These are phyloP conservation scores for Limenitis camilla DNA, from an alignment of 2,888 invertebrate genomes.

Conservation along the genomic window DNA sequence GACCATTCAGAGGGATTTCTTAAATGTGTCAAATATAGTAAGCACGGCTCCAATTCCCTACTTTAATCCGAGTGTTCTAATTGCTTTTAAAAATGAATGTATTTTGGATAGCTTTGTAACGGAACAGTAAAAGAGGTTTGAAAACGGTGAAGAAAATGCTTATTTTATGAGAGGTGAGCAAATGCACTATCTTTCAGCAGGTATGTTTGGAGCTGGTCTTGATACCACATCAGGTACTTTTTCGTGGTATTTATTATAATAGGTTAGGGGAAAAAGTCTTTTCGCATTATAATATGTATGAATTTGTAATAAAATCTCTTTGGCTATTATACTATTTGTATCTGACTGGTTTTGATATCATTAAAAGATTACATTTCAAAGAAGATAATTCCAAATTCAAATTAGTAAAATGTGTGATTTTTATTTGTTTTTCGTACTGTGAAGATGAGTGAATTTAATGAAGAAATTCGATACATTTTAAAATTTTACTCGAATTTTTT, in stretches of 20 bases:
- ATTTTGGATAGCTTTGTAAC: slow-evolving; percentile 79
- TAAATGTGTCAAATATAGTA: slow-evolving; percentile 62
- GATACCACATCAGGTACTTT: slow-evolving; percentile 88
- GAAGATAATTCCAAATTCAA: too few species aligned
- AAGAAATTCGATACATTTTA: too few species aligned
- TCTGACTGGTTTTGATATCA: too few species aligned
- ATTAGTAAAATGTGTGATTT: too few species aligned
- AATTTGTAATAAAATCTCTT: too few species aligned
- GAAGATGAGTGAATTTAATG: too few species aligned
- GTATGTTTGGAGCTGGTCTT: slow-evolving; percentile 89
- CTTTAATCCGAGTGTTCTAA: slow-evolving; percentile 56
- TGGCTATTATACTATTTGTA: too few species aligned
- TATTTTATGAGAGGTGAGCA: slow-evolving; percentile 78
- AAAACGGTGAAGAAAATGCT: slow-evolving; percentile 51
- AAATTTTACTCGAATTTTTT: too few species aligned
- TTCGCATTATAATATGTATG: too few species aligned
- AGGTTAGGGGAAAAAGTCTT: too few species aligned
- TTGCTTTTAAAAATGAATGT: slow-evolving; percentile 60
- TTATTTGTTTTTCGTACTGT: too few species aligned
- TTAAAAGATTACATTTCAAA: too few species aligned
- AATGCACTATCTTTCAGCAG: slow-evolving; percentile 83
- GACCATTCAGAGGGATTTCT: slow-evolving; percentile 59
- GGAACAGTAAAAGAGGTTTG: slow-evolving; percentile 73
- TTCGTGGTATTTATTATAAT: slow-evolving; percentile 87
- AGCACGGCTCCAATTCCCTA: slow-evolving; percentile 47